Evolutionary conservation across 2,113 vertebrate species (phyloP).

Genomic region (Melanotaenia duboulayi): DNA sequence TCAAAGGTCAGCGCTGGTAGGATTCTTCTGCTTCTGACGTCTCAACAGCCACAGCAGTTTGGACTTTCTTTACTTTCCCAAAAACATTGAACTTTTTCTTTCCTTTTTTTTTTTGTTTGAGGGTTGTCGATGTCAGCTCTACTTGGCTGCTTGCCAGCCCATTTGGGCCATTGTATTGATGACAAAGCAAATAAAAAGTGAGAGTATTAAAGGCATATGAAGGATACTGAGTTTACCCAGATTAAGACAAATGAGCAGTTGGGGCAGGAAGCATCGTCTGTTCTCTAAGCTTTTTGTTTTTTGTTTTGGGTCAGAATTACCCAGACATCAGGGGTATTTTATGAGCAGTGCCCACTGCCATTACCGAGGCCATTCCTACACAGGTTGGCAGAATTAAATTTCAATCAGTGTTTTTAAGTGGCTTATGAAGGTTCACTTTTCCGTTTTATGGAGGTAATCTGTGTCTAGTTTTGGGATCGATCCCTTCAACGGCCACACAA

Average conservation of each 20-base stretch:
- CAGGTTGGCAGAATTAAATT: constrained; percentile 23
- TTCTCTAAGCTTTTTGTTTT: constrained; percentile 24
- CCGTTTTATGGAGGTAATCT: constrained; percentile 55
- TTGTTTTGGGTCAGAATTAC: constrained; percentile 54
- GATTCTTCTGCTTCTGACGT: constrained; percentile 23
- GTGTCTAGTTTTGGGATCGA: constrained; percentile 48
- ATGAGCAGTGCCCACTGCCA: constrained; percentile 18
- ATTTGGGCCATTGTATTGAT: constrained; percentile 35
- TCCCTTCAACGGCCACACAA: constrained; percentile 9
- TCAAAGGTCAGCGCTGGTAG: constrained; percentile 54
- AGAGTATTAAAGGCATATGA: constrained; percentile 62
- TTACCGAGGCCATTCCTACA: constrained; percentile 37
- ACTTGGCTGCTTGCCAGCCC: constrained; percentile 28
- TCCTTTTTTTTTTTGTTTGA: constrained; percentile 14
- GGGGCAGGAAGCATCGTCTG: neutral
- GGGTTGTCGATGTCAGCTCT: constrained; percentile 31
- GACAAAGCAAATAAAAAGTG: constrained; percentile 57
- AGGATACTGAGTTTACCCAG: constrained; percentile 34
- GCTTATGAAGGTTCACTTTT: constrained; percentile 37
- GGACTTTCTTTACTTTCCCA: constrained; percentile 17
- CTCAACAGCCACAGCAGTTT: constrained; percentile 18
- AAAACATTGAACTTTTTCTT: constrained; percentile 25
- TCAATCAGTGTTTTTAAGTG: constrained; percentile 49
- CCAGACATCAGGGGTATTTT: constrained; percentile 19
- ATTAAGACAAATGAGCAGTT: constrained; percentile 64